phyloP scores from a whole-genome alignment of 2,113 vertebrate genomes.

The Stegostoma tigrinum region DNA sequence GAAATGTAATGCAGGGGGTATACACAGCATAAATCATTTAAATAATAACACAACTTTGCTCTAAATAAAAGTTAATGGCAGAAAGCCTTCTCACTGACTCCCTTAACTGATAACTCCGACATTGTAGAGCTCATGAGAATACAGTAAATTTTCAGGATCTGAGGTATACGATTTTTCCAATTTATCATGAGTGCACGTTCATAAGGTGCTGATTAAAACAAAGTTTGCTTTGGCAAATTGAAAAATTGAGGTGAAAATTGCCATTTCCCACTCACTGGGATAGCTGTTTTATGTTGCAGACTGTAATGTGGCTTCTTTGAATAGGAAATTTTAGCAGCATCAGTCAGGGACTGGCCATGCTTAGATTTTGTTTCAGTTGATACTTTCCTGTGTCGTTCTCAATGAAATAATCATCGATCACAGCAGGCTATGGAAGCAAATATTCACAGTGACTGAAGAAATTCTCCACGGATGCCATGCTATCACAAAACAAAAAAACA shows the following conservation, averaged over 20 bases:
- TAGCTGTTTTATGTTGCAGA: background rate
- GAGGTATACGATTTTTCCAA: no score
- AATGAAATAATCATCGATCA: background rate
- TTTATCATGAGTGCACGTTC: no score
- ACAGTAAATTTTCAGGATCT: no score
- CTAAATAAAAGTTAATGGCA: no score
- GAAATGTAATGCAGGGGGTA: no score
- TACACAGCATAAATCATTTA: no score
- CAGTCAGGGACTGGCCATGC: background rate
- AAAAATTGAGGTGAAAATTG: background rate
- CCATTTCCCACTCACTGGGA: background rate
- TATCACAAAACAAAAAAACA: background rate
- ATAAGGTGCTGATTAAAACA: no score
- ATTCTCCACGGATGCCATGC: background rate
- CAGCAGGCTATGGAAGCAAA: background rate
- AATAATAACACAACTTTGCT: no score
- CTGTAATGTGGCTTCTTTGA: background rate
- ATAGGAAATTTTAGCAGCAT: background rate
- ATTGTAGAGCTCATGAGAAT: no score
- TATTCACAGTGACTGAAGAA: background rate
- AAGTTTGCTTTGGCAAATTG: background rate
- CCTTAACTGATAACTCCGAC: no score
- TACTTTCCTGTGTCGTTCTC: background rate
- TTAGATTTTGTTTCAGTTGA: background rate
- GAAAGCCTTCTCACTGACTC: no score